phyloP scores from a whole-genome alignment of 2,797 vertebrate species.

The Xenopus petersii region DNA sequence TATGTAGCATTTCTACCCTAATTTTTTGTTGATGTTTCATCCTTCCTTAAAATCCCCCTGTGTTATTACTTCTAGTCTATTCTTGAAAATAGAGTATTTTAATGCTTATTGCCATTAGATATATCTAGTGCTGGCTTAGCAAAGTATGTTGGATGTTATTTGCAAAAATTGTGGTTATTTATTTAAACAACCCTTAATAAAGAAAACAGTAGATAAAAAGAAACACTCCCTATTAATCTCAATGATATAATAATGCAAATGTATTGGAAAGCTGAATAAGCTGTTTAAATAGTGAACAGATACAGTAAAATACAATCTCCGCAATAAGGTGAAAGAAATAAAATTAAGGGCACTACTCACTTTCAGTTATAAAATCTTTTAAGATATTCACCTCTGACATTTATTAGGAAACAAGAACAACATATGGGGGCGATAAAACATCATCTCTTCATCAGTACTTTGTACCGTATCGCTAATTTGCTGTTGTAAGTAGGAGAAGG shows the following conservation, averaged over 20 bases:
- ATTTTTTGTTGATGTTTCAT: too few relatives aligned
- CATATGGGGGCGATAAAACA: slow-evolving; percentile 71
- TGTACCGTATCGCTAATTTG: slow-evolving; percentile 74
- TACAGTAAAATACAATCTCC: not conserved
- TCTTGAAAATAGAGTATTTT: too few relatives aligned
- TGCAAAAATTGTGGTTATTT: too few relatives aligned
- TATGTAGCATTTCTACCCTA: too few relatives aligned
- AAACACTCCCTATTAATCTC: too few relatives aligned
- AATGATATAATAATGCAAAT: not conserved
- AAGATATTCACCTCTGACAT: slow-evolving; percentile 61
- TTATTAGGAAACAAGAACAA: slow-evolving; percentile 70
- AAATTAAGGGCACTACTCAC: slow-evolving; percentile 72
- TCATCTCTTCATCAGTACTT: slow-evolving; percentile 65
- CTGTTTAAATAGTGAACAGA: slow-evolving; percentile 1
- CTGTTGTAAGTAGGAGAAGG: slow-evolving; percentile 67
- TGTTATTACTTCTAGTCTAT: too few relatives aligned
- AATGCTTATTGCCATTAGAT: too few relatives aligned
- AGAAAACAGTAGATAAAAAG: too few relatives aligned
- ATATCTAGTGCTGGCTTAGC: too few relatives aligned
- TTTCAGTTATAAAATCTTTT: slow-evolving; percentile 67
- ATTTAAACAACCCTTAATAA: too few relatives aligned
- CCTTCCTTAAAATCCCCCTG: too few relatives aligned
- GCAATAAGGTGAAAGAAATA: slow-evolving; percentile 16
- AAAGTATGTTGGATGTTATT: too few relatives aligned
- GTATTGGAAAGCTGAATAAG: not conserved